Conservation (phyloP, 92 coral and sea anemone species). For the Siderastrea siderea region DNA sequence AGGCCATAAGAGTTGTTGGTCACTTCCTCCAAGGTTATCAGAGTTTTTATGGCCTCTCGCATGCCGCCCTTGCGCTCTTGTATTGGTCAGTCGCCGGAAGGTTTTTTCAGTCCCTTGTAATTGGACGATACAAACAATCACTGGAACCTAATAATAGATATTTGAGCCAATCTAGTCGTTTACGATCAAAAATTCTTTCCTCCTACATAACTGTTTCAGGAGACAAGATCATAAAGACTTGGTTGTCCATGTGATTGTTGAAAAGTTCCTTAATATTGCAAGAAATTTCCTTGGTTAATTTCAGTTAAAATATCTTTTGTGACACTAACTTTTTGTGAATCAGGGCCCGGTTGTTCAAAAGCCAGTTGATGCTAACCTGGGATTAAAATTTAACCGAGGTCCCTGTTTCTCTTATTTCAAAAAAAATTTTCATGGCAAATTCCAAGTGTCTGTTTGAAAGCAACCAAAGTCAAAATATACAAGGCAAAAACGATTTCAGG, state of each 20-base stretch:
- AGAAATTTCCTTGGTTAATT: too few species aligned
- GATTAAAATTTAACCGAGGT: too few species aligned
- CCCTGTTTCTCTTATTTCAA: too few species aligned
- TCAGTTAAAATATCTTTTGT: too few species aligned
- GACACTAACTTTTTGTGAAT: too few species aligned
- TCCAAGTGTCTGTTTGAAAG: too few species aligned
- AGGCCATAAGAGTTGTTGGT: constrained; percentile 47
- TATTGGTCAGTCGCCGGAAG: constrained; percentile 78
- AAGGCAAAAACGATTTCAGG: too few species aligned
- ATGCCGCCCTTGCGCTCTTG: constrained; percentile 39
- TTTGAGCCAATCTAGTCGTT: constrained; percentile 8
- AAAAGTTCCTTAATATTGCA: too few species aligned
- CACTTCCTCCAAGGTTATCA: constrained; percentile 72
- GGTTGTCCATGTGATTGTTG: constrained; percentile 13
- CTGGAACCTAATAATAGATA: constrained; percentile 78
- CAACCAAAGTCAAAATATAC: too few species aligned
- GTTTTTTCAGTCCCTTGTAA: constrained; percentile 53
- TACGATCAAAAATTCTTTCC: constrained; percentile 18
- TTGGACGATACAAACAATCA: constrained; percentile 47
- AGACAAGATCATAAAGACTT: constrained; percentile 24
- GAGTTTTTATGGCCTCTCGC: constrained; percentile 36
- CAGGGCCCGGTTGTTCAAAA: too few species aligned
- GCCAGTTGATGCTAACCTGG: too few species aligned
- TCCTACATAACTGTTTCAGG: constrained; percentile 24
- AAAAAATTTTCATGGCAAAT: too few species aligned